phyloP scores from a whole-genome alignment of 2,888 invertebrate genomes.

The Tanypteryx hageni region DNA sequence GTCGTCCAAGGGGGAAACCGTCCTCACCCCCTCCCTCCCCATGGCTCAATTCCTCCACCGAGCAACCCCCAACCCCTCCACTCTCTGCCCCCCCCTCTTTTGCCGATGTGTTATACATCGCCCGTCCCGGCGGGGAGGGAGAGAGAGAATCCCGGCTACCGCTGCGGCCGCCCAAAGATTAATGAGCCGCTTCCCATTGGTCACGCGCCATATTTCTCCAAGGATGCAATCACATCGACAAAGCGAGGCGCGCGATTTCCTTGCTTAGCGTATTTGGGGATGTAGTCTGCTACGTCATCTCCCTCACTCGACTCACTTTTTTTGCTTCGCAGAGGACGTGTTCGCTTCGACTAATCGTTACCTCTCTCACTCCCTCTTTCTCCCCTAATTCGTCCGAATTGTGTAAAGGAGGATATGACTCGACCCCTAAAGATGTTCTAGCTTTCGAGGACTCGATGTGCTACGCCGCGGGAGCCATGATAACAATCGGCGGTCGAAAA shows the following conservation, averaged over 20 bases:
- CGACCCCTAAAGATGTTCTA: neutral
- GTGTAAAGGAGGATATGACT: slow-evolving; percentile 24
- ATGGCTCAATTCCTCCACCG: too few relatives aligned
- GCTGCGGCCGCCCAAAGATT: slow-evolving; percentile 55
- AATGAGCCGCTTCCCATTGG: slow-evolving; percentile 48
- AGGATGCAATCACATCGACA: slow-evolving; percentile 55
- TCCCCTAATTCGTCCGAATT: slow-evolving; percentile 1
- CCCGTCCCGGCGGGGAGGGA: too few relatives aligned
- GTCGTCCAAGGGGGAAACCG: neutral
- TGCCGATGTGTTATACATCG: too few relatives aligned
- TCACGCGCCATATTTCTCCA: slow-evolving; percentile 62
- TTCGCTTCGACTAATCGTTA: neutral
- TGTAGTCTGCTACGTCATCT: slow-evolving; percentile 48
- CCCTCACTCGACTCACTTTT: neutral
- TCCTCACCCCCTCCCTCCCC: neutral
- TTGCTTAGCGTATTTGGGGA: neutral
- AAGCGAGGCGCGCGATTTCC: slow-evolving; percentile 43
- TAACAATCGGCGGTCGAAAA: neutral
- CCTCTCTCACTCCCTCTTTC: slow-evolving; percentile 8
- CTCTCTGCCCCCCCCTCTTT: neutral
- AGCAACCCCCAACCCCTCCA: neutral
- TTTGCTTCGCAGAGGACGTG: slow-evolving; percentile 5
- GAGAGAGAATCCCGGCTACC: neutral
- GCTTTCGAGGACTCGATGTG: neutral
- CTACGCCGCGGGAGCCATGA: neutral